phyloP scores from a whole-genome alignment of 2,113 vertebrate genomes.

The Gadus chalcogrammus region DNA sequence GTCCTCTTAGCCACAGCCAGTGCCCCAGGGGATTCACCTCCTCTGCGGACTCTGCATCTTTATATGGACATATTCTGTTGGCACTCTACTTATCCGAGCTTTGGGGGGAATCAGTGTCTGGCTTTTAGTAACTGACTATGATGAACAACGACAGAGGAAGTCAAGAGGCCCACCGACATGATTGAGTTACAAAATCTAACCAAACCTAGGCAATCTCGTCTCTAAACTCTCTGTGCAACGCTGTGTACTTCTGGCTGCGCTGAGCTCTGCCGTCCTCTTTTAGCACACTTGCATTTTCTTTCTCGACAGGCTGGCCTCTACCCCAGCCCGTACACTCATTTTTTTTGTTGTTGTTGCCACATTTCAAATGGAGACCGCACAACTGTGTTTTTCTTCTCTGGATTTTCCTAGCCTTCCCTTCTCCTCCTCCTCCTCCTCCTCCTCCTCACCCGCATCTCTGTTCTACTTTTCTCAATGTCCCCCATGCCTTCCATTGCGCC shows the following conservation, averaged over 20 bases:
- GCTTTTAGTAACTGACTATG: conserved; percentile 14
- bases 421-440: not conserved
- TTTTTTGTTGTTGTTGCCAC: not conserved
- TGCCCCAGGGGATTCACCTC: conserved; percentile 1
- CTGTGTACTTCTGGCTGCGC: not conserved
- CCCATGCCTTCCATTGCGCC: not conserved
- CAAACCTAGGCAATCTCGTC: not conserved
- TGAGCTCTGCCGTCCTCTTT: too few species aligned
- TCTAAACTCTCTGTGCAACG: not conserved
- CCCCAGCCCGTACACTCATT: too few species aligned
- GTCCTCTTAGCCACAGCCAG: conserved; percentile 2
- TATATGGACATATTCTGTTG: conserved; percentile 34
- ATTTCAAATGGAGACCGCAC: not conserved
- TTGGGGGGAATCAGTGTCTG: conserved; percentile 5
- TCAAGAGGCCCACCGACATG: conserved; percentile 8
- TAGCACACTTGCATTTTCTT: too few species aligned
- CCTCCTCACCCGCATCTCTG: too few species aligned
- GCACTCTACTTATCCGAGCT: conserved; percentile 12
- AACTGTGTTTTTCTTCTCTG: not conserved
- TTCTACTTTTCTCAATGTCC: not conserved
- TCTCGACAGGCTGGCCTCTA: too few species aligned
- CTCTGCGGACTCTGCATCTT: conserved; percentile 24
- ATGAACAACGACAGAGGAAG: conserved; percentile 2
- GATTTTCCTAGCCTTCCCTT: not conserved
- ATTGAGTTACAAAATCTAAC: conserved; percentile 7